These are phyloP conservation scores for Sebastes itinus DNA, from an alignment of 2,797 vertebrate genomes.

Conservation along the genomic window DNA sequence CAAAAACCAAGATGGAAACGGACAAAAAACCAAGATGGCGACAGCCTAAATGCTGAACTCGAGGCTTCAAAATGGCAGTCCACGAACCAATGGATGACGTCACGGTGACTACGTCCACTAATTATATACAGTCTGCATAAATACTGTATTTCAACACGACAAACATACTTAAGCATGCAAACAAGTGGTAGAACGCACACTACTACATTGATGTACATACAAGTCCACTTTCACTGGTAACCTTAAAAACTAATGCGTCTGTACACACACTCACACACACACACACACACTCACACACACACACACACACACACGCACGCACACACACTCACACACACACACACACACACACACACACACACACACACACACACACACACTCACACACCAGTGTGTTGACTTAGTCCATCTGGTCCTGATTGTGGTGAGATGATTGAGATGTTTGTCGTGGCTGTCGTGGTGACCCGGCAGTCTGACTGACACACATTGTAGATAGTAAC, in stretches of 20 bases:
- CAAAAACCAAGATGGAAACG: no score
- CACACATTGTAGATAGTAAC: slow-evolving; percentile 21
- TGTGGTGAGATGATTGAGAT: slow-evolving; percentile 68
- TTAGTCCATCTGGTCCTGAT: slow-evolving; percentile 70
- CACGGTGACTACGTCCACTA: no score
- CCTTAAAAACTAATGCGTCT: slow-evolving; percentile 4
- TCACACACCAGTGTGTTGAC: slow-evolving; percentile 44
- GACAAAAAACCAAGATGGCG: fast-evolving
- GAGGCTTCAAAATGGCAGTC: no score
- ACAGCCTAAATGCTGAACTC: no score
- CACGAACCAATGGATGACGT: no score
- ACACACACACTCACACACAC: not conserved
- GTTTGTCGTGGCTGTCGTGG: slow-evolving; percentile 58
- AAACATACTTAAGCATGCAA: no score
- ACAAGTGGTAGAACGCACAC: not conserved
- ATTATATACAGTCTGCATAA: no score
- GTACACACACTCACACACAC: not conserved
- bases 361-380: not conserved
- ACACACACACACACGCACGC: not conserved
- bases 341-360: not conserved
- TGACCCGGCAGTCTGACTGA: slow-evolving; percentile 36
- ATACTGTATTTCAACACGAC: no score
- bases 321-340: not conserved
- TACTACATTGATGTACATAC: not conserved
- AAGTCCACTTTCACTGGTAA: not conserved